phyloP scores from a whole-genome alignment of 2,888 invertebrate genomes.

The Megastigmus dorsalis region DNA sequence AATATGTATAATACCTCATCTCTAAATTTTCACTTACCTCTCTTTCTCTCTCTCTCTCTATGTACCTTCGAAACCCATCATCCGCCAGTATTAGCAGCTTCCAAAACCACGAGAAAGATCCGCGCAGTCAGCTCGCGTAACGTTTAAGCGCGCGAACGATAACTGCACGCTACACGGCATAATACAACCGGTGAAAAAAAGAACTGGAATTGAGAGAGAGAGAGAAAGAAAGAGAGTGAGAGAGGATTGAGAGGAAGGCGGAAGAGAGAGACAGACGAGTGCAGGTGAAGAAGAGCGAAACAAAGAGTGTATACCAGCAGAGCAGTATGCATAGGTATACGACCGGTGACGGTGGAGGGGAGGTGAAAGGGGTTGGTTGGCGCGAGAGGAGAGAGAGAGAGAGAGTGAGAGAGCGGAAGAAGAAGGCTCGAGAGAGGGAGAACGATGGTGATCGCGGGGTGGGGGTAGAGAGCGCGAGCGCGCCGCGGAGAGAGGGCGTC shows the following conservation, averaged over 20 bases:
- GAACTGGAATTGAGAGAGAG: too few species aligned
- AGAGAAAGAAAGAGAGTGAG: background rate
- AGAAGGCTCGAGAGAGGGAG: too few species aligned
- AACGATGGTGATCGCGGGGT: constrained; percentile 15
- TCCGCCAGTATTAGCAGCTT: constrained; percentile 9
- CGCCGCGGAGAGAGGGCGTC: constrained; percentile 69
- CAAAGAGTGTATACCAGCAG: constrained; percentile 14
- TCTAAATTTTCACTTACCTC: too few species aligned
- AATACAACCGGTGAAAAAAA: background rate
- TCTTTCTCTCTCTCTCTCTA: too few species aligned
- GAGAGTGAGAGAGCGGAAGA: too few species aligned
- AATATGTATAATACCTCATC: too few species aligned
- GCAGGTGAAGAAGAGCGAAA: constrained; percentile 34
- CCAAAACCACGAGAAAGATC: background rate
- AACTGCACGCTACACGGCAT: background rate
- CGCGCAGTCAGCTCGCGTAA: background rate
- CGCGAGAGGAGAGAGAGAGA: too few species aligned
- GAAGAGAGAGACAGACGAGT: constrained; percentile 30
- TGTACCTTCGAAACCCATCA: too few species aligned
- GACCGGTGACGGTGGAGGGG: too few species aligned
- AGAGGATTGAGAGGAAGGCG: background rate
- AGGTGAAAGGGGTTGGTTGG: too few species aligned
- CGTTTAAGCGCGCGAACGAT: background rate
- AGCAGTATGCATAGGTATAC: constrained; percentile 21
- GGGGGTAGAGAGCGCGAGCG: constrained; percentile 17